Evolutionary conservation across 92 coral and sea anemone species (phyloP).

Genomic region (Anthopleura xanthogrammica): DNA sequence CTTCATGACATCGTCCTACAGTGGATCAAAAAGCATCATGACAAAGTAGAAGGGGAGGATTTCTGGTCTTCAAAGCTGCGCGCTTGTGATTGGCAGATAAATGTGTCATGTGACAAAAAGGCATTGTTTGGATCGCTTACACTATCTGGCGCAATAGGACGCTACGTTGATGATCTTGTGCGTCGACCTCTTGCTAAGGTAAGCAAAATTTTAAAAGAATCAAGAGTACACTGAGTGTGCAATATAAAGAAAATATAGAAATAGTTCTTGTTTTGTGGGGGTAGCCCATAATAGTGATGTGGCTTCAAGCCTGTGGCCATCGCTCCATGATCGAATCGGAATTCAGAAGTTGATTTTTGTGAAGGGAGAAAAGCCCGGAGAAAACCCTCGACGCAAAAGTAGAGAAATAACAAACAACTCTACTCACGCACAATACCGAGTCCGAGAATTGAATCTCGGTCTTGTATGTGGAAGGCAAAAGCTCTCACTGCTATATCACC

Average conservation of each 20-base stretch:
- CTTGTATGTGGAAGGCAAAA: too few species aligned
- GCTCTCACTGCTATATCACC: too few species aligned
- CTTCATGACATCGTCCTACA: constrained; percentile 26
- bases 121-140: constrained; percentile 22
- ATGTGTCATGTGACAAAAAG: constrained; percentile 39
- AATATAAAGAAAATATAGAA: not conserved
- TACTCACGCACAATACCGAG: too few species aligned
- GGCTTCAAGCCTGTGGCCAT: too few species aligned
- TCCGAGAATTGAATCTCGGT: too few species aligned
- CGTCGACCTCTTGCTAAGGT: constrained; percentile 39
- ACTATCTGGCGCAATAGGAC: constrained; percentile 28
- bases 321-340: too few species aligned
- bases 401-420: too few species aligned
- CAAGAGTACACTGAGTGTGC: constrained; percentile 12
- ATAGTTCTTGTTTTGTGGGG: too few species aligned
- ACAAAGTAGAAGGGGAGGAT: constrained; percentile 13
- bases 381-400: too few species aligned
- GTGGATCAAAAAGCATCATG: constrained; percentile 34
- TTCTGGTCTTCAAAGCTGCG: not conserved
- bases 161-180: constrained; percentile 23
- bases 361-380: too few species aligned
- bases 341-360: too few species aligned
- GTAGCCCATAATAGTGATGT: too few species aligned
- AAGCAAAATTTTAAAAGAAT: constrained; percentile 28
- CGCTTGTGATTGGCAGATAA: constrained; percentile 40